Evolutionary conservation across 2,888 invertebrate species (phyloP).

Genomic region (Sipha maydis): DNA sequence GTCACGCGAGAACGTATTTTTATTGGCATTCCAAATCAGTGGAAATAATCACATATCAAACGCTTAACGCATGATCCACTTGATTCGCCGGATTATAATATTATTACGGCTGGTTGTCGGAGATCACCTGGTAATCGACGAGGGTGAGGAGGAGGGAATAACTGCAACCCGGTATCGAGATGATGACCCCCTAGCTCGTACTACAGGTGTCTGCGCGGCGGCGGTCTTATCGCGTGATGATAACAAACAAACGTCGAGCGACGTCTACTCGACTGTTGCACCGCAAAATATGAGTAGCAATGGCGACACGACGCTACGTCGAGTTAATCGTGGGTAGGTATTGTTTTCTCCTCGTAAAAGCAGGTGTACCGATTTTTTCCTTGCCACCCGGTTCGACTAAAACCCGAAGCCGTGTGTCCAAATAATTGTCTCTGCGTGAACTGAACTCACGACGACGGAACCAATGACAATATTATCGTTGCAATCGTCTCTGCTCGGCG

Average conservation of each 20-base stretch:
- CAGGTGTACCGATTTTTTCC: background rate
- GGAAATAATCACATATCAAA: background rate
- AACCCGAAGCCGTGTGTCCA: background rate
- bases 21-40: background rate
- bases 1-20: background rate
- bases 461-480: too few relatives aligned
- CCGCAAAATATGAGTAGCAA: background rate
- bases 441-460: background rate
- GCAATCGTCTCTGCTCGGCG: background rate
- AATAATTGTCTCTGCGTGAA: background rate
- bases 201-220: constrained; percentile 30
- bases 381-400: background rate
- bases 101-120: background rate
- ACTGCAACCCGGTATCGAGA: background rate
- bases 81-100: background rate
- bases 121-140: background rate
- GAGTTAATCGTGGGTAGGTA: background rate
- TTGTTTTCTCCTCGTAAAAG: background rate
- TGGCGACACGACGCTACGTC: background rate
- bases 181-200: background rate
- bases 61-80: background rate
- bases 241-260: background rate
- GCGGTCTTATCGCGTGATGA: constrained; percentile 32
- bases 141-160: background rate
- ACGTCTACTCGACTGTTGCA: background rate